Percentiles rank a stretch among this genome's conserved stretches.
Evolutionary conservation across 2,888 invertebrate genomes (phyloP).

Genomic region (Scaptomyza caliginosa): DNA sequence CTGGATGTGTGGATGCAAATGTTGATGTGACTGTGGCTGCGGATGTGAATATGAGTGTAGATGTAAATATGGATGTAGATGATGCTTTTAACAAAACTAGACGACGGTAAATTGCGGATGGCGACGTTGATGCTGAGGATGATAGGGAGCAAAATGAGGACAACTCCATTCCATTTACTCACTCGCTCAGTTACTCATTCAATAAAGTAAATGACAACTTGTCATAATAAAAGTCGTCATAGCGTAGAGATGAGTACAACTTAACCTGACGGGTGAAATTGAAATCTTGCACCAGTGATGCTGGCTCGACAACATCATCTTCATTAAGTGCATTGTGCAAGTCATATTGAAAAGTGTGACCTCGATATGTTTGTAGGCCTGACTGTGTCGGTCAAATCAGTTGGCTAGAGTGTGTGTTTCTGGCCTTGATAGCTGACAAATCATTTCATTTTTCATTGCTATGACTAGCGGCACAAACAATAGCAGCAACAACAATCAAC

Average conservation of each 20-base stretch:
- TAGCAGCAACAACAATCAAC: slow-evolving; percentile 2
- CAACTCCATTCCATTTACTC: slow-evolving; percentile 42
- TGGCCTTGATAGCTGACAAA: slow-evolving; percentile 67
- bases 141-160: slow-evolving; percentile 17
- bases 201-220: slow-evolving; percentile 64
- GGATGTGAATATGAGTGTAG: background rate
- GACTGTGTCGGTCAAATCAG: background rate
- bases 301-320: slow-evolving; percentile 45
- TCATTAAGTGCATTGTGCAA: slow-evolving; percentile 59
- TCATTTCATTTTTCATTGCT: slow-evolving; percentile 64
- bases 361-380: slow-evolving; percentile 47
- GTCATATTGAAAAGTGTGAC: slow-evolving; percentile 46
- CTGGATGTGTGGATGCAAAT: slow-evolving; percentile 3
- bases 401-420: background rate
- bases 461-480: slow-evolving; percentile 15
- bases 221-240: slow-evolving; percentile 51
- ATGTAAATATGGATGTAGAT: slow-evolving; percentile 11
- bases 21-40: slow-evolving; percentile 16
- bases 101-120: slow-evolving; percentile 48
- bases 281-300: slow-evolving; percentile 41
- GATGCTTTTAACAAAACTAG: slow-evolving; percentile 53
- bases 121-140: slow-evolving; percentile 11
- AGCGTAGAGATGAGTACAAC: slow-evolving; percentile 46
- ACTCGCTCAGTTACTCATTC: slow-evolving; percentile 37
- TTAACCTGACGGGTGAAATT: slow-evolving; percentile 53